Percentiles rank a stretch among this genome's conserved stretches.
phyloP scores from a whole-genome alignment of 2,888 invertebrate genomes.

The Slavum lentiscoides region DNA sequence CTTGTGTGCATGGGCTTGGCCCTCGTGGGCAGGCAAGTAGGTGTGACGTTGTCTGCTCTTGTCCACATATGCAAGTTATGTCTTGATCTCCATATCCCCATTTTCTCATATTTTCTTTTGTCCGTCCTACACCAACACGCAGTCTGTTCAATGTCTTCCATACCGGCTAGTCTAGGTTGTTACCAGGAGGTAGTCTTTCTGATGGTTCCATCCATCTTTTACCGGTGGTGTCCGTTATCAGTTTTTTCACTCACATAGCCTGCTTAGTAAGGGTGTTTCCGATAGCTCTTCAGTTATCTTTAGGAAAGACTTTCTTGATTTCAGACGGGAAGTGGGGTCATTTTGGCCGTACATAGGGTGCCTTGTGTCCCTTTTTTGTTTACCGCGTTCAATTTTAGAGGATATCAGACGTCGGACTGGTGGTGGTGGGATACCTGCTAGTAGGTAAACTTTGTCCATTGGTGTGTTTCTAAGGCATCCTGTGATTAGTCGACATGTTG shows the following conservation, averaged over 20 bases:
- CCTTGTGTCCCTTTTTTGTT: slow-evolving; percentile 19
- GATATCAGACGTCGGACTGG: slow-evolving; percentile 33
- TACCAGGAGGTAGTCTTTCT: slow-evolving; percentile 16
- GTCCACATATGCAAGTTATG: no score
- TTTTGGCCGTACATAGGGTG: slow-evolving; percentile 34
- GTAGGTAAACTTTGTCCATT: no score
- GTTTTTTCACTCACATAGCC: slow-evolving; percentile 15
- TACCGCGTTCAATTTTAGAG: slow-evolving; percentile 33
- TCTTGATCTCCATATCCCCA: no score
- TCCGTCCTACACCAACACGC: slow-evolving; percentile 23
- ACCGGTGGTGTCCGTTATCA: slow-evolving; percentile 5
- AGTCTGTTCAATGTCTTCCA: slow-evolving; percentile 27
- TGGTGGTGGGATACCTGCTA: no score
- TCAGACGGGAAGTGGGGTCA: slow-evolving; percentile 1
- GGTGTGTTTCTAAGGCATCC: no score
- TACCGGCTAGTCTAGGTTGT: slow-evolving; percentile 1
- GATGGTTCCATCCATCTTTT: slow-evolving; percentile 20
- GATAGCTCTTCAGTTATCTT: slow-evolving; percentile 18
- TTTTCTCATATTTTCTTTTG: no score
- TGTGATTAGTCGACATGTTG: no score
- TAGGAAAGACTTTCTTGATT: slow-evolving; percentile 42
- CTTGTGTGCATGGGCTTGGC: no score
- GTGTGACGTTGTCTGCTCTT: no score
- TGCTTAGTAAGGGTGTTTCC: no score
- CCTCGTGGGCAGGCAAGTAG: no score